Evolutionary conservation across 2,113 vertebrate species (phyloP), one percentile per base, ranked within the genome.

Genomic region (Lates calcarifer): DNA sequence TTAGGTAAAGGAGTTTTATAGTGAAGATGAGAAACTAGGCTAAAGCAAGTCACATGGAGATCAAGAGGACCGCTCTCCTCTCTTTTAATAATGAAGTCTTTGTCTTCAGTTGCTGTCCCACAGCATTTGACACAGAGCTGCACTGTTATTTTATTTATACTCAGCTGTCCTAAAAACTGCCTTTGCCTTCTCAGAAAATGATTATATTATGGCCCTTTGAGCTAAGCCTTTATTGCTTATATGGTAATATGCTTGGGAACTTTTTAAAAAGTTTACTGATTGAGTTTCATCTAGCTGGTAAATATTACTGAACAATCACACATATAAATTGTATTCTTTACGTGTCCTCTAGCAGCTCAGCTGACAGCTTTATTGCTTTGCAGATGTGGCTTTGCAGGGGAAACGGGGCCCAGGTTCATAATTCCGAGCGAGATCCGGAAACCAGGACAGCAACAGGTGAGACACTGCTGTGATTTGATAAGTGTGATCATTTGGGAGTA

Each of bases 361-460:
- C 18, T 81, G 28, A 72, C 31, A 2, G 5, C 9, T 31, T 62
- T n/a, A 5, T 53, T 77, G 61, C 77, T 26, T 79, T 67, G 4
- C 74, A 99, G 98, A 88, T 99, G 98, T 94, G 98, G 98, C 77
- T 99, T 99, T 96, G 98, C 98, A 81, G 98, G 98, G 87, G 98
- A 99, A 95, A 97, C 96, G 24, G 97, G 97, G 76, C 98, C 98
- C 67, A 97, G 98, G 88, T 99, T 98, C 92, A 97, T 99, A 81
- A 97, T 99, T 91, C 97, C 98, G 58, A 99, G 97, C 91, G 97
- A 99, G 92, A 97, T 99, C 82, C 96, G 95, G 94, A 98, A 93
- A 88, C 92, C 96, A 0, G 96, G 96, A 39, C 45, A 95, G 17
- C 82, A 96, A 7, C 96, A 98, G 95, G 87, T 93, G 60, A 77